Base-by-base conservation (phyloP, 2,797 vertebrate species). In the Buphagus erythrorhynchus region DNA sequence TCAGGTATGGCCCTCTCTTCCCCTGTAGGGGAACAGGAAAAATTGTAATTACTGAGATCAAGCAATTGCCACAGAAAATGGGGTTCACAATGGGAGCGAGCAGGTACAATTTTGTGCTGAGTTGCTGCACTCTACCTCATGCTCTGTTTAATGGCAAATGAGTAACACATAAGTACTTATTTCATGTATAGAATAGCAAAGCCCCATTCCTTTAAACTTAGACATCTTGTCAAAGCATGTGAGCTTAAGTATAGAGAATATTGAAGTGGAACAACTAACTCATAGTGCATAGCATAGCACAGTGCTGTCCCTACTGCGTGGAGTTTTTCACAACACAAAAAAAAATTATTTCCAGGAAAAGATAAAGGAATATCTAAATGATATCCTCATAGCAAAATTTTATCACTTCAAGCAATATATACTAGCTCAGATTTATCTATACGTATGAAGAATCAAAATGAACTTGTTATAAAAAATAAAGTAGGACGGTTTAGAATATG, bases 21-120 rank as follows among this genome's bases (percentile, higher is more conserved):
- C 11, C 11, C 16, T 15, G 11, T 5, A 9, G 17, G 52, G 24
- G 22, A 83, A 57, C 5, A 77, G 10, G 61, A 59, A 81, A 42
- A 11, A 13, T 19, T 57, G 9, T 43, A 73, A 7, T 57, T 89
- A 48, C 4, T 59, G 36, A 67, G 16, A 12, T 67, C 12, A 63
- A 78, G 28, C 5, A 69, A 59, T 40, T 85, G 19, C 16, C n/a
- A 52, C 19, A 54, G n/a, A 71, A 84, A 67, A 65, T 9, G 9
- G 13, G 13, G 14, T 67, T 91, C 13, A 35, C 36, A 49, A 17
- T 15, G 11, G 15, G 69, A 84, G 28, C 0, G 0, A 5, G 11
- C 21, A 59, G 5, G 13, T 13, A 43, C 12, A 22, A 5, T 19
- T 65, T 65, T 61, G 29, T 75, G 36, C 13, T 51, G 49, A 45